Base-by-base conservation (phyloP, 23 tunicate genomes). In the Clavelina lepadiformis region DNA sequence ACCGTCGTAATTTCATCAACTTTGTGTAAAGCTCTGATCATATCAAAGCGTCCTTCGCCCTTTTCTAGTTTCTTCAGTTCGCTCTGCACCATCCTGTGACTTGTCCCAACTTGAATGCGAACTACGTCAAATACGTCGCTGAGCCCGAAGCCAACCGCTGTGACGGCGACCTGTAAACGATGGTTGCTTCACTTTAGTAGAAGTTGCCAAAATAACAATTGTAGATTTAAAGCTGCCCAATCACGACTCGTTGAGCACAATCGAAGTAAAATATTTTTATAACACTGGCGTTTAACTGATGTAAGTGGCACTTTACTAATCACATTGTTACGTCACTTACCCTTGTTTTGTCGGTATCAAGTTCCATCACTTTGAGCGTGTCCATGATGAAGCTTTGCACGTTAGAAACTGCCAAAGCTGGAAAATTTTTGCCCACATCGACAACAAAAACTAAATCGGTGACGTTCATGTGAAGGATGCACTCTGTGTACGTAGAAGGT, bases 61-160 rank as follows among this genome's bases (percentile, higher is more conserved):
- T 26, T 46, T 5, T 8, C 20, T 22, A 66, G 13, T 4, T 8
- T 24, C 5, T 45, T 37, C 35, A 66, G 26, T 4, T 57, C 57
- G 3, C 4, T 37, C 36, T 66, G 72, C 11, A 66, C 57, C 13
- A 37, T 36, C 29, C 72, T 46, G 72, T 66, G 72, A 28, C 72
- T 66, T 24, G 56, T 66, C 47, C 72, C 72, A 2, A 24, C 6
- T 4, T 20, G 3, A 5, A 46, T 19, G 3, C 56, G 22, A 4
- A 66, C 19, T 26, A 46, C 18, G 5, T 46, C 72, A 5, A 44
- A 15, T 5, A 66, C 72, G 6, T 36, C 35, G 3, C 19, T 4
- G 6, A 7, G 3, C 3, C 6, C 3, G 6, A 44, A 46, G 15
- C 72, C 72, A 35, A 66, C 30, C 2, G 37, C 30, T 5, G 29